Percentiles rank a stretch among this genome's conserved stretches.
Conservation (phyloP, 1,140 invertebrate species). For the Hetaerina americana region DNA sequence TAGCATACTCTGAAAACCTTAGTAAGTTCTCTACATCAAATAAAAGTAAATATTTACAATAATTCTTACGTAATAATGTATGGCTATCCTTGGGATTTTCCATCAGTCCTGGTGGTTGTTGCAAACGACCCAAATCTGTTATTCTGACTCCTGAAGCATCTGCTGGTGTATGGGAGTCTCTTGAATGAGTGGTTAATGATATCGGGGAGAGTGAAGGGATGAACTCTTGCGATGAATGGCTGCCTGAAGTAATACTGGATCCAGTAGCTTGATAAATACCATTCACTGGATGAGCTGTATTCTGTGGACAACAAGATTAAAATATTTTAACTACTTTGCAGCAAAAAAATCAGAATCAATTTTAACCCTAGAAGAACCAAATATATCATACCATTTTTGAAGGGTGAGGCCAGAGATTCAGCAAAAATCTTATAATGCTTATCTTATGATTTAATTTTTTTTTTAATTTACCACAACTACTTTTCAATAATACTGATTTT, state of each 20-base stretch:
- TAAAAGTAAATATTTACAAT: neutral
- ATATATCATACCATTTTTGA: no score
- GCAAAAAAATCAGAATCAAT: no score
- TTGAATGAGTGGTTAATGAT: neutral
- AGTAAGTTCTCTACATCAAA: no score
- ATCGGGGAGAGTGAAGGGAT: neutral
- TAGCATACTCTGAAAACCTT: no score
- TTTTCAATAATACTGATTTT: no score
- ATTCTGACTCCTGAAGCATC: neutral
- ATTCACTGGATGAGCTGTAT: constrained; percentile 77
- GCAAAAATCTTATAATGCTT: no score
- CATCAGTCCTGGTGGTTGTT: neutral
- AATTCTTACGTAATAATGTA: neutral
- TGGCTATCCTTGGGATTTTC: neutral
- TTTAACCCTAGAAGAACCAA: no score
- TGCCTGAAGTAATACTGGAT: neutral
- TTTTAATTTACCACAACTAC: no score
- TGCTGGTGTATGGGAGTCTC: neutral
- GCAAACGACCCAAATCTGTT: neutral
- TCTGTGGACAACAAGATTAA: constrained; percentile 38
- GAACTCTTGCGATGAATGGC: neutral
- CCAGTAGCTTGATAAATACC: constrained; percentile 58
- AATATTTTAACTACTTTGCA: no score
- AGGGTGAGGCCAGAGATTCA: no score
- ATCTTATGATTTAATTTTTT: no score